A percentile compares a stretch with the other conserved stretches of the same genome.
Conservation (phyloP, 1,140 invertebrate genomes). For the Drosophila hydei region DNA sequence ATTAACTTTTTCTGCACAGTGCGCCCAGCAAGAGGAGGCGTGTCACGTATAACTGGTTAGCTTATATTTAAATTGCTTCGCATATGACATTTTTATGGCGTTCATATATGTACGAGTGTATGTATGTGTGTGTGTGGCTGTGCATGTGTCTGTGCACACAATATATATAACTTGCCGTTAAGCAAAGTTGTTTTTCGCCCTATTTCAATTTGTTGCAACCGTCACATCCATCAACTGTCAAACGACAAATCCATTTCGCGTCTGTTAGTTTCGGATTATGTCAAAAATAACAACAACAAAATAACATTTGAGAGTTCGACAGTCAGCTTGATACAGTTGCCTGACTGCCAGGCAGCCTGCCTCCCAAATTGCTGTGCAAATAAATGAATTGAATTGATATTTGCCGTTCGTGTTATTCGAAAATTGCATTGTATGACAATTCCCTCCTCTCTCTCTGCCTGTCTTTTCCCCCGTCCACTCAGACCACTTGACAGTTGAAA, state of each 20-base stretch:
- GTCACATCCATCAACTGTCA: conserved; percentile 73
- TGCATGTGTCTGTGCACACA: background rate
- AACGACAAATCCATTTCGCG: conserved; percentile 71
- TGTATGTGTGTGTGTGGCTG: conserved; percentile 4
- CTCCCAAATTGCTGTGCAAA: conserved; percentile 57
- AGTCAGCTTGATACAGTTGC: conserved; percentile 46
- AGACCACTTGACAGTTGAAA: conserved; percentile 24
- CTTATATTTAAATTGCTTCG: conserved; percentile 18
- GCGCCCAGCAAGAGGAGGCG: background rate
- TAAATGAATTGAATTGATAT: conserved; percentile 77
- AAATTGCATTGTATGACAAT: conserved; percentile 54
- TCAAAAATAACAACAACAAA: conserved; percentile 48
- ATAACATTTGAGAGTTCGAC: conserved; percentile 43
- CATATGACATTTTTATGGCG: conserved; percentile 40
- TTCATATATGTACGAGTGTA: background rate
- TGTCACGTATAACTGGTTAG: background rate
- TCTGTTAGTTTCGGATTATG: conserved; percentile 71
- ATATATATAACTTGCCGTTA: conserved; percentile 21
- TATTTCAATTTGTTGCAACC: conserved; percentile 27
- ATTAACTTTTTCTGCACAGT: conserved; percentile 15
- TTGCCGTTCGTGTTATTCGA: conserved; percentile 70
- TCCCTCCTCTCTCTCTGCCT: background rate
- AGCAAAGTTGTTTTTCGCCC: conserved; percentile 13
- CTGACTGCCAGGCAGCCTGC: conserved; percentile 21
- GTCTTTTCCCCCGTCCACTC: background rate